Evolutionary conservation across 2,888 invertebrate species (phyloP).

Genomic region (Cartodere bifasciata): DNA sequence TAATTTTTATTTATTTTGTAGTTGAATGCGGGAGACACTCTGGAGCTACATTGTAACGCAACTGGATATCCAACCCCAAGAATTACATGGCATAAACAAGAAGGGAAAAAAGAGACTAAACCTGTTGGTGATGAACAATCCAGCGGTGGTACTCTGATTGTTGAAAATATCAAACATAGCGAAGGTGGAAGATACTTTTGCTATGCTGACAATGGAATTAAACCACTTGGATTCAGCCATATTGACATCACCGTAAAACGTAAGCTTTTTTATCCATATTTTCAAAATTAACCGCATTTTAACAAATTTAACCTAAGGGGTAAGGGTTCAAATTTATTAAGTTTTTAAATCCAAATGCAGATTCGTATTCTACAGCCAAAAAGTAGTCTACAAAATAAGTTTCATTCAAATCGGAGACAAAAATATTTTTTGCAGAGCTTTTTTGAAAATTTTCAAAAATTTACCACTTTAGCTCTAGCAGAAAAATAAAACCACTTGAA

Average conservation of each 20-base stretch:
- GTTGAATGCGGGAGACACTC: slow-evolving; percentile 30
- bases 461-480: neutral
- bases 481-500: no score
- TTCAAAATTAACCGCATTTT: no score
- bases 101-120: slow-evolving; percentile 15
- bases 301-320: no score
- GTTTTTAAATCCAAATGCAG: no score
- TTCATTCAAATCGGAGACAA: no score
- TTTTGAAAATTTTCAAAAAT: neutral
- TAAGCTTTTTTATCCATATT: slow-evolving; percentile 19
- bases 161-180: slow-evolving; percentile 25
- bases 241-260: slow-evolving; percentile 29
- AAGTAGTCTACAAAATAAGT: no score
- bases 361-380: no score
- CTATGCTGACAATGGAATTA: slow-evolving; percentile 34
- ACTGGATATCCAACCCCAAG: slow-evolving; percentile 34
- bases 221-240: slow-evolving; percentile 25
- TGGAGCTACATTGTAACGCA: slow-evolving; percentile 33
- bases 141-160: slow-evolving; percentile 28
- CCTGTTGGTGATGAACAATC: no score
- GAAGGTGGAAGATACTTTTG: slow-evolving; percentile 37
- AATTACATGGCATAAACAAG: slow-evolving; percentile 31
- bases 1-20: slow-evolving; percentile 15
- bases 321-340: no score
- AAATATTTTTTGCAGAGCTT: no score